Conservation (phyloP, 2,113 vertebrate genomes). For the Pitta sordida region DNA sequence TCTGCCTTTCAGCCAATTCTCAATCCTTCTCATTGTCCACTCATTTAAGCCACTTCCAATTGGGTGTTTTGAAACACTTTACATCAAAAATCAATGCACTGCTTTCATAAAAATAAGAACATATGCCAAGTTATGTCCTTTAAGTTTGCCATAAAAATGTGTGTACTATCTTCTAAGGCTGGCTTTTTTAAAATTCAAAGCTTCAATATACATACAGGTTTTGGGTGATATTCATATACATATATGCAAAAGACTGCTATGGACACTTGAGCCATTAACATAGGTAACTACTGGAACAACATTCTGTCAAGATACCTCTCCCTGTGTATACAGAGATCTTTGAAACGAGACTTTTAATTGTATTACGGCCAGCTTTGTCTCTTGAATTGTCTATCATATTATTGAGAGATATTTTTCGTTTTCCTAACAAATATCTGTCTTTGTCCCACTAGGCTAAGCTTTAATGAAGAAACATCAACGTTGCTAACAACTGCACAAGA, state of each 20-base stretch:
- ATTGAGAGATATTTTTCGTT: constrained; percentile 24
- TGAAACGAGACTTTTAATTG: constrained; percentile 9
- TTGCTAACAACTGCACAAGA: constrained; percentile 72
- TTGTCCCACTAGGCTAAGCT: constrained; percentile 75
- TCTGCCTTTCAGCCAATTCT: not conserved
- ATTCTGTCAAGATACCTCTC: not conserved
- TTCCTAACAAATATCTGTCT: constrained; percentile 46
- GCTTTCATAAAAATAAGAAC: not conserved
- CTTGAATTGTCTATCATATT: constrained; percentile 13
- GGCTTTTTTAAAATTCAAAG: not conserved
- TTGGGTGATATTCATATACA: not conserved
- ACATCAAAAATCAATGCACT: not conserved
- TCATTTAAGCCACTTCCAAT: not conserved
- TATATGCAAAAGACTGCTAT: not conserved
- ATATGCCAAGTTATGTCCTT: not conserved
- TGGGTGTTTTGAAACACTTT: not conserved
- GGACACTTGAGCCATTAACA: not conserved
- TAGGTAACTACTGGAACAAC: not conserved
- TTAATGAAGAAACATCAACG: constrained; percentile 85
- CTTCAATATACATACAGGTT: not conserved
- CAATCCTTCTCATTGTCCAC: not conserved
- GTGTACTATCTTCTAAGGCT: not conserved
- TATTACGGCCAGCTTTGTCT: not conserved
- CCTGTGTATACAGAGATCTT: not conserved
- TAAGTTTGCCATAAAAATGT: not conserved